These are phyloP conservation scores for Manacus vitellinus DNA, from an alignment of 2,113 vertebrate species.

Conservation along the genomic window DNA sequence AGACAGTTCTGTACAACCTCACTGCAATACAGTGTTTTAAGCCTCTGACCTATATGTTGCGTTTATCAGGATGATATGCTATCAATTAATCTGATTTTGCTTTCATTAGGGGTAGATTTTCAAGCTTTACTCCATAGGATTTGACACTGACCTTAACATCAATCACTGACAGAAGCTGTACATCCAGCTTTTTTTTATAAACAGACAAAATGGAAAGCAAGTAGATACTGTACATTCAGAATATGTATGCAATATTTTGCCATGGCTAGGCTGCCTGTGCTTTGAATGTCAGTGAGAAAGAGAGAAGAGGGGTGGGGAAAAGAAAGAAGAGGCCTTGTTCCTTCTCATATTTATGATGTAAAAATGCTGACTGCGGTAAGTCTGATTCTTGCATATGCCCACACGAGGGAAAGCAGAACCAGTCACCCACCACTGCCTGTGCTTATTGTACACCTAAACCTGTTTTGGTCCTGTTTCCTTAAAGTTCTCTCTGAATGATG, in stretches of 20 bases:
- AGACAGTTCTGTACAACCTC: not conserved
- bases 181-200: not conserved
- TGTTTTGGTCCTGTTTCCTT: not conserved
- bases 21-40: not conserved
- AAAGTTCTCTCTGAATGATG: not conserved
- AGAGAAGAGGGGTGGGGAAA: not conserved
- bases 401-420: not conserved
- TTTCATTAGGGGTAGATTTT: not conserved
- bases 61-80: not conserved
- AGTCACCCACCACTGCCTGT: not conserved
- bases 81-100: not conserved
- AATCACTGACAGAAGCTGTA: not conserved
- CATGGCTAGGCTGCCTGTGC: not conserved
- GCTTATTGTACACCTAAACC: not conserved
- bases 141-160: not conserved
- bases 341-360: not conserved
- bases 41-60: not conserved
- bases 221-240: not conserved
- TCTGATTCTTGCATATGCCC: rapidly evolving
- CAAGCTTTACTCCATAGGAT: not conserved
- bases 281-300: not conserved
- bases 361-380: not conserved
- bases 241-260: not conserved
- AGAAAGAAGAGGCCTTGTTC: not conserved
- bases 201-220: not conserved